Percentiles rank a stretch among this genome's conserved stretches.
These are phyloP conservation scores for Leucophenga varia DNA, from an alignment of 1,140 invertebrate species.

Conservation along the genomic window DNA sequence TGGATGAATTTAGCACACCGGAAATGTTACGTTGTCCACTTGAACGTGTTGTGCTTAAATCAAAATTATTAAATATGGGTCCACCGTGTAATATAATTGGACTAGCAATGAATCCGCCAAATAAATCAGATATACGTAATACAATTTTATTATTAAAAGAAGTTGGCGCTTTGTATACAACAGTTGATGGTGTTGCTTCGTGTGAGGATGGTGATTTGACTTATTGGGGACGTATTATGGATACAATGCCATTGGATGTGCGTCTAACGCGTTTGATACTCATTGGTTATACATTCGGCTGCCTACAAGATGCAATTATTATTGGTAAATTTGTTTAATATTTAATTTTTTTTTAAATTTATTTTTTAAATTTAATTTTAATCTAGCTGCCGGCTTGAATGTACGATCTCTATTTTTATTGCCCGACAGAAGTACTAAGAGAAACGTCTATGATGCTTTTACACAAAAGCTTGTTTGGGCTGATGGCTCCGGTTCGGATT, in stretches of 20 bases:
- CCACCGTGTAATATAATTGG: slow-evolving; percentile 79
- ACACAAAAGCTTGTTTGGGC: slow-evolving; percentile 80
- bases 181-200: slow-evolving; percentile 58
- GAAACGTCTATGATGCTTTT: slow-evolving; percentile 70
- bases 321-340: slow-evolving; percentile 68
- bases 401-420: slow-evolving; percentile 79
- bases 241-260: slow-evolving; percentile 79
- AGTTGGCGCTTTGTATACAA: slow-evolving; percentile 70
- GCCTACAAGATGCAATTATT: slow-evolving; percentile 81
- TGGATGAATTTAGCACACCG: slow-evolving; percentile 64
- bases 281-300: slow-evolving; percentile 83
- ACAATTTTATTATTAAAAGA: slow-evolving; percentile 87
- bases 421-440: not conserved
- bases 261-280: slow-evolving; percentile 81
- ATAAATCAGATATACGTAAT: slow-evolving; percentile 75
- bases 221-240: slow-evolving; percentile 81
- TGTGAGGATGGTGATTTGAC: slow-evolving; percentile 86
- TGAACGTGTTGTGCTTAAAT: slow-evolving; percentile 77
- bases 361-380: too few relatives aligned
- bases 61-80: slow-evolving; percentile 85
- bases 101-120: slow-evolving; percentile 84
- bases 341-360: not conserved
- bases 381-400: slow-evolving; percentile 77
- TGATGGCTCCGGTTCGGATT: slow-evolving; percentile 80
- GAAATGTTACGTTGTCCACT: slow-evolving; percentile 83